Base-by-base conservation (phyloP, 1,140 invertebrate genomes). In the Hyposmocoma kahamanoa region DNA sequence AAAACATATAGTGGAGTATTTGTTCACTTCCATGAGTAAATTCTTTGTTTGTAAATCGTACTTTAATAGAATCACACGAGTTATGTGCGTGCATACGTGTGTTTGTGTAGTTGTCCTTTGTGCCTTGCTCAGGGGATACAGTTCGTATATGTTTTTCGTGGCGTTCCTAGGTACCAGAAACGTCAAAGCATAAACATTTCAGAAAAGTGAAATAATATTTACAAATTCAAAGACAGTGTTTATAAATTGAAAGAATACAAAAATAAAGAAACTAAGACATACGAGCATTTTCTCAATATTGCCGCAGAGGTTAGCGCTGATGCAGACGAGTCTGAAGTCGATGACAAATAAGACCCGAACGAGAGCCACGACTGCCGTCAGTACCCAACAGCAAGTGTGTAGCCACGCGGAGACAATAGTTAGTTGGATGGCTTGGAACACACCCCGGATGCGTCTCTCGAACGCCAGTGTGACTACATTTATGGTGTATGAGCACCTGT, bases 291-390 rank as follows among this genome's bases (percentile, higher is more conserved):
- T 66, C 19, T 83, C 79, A 15, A 78, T 56, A 20, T 82, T 59
- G 17, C 75, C 74, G 5, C 60, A 53, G 3, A 86, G 58, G 18
- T 77, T 57, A 0, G 68, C 77, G 15, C 42, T 73, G 13, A 86
- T 59, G 9, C 68, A 61, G 4, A 87, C 65, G 0, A 87, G 64
- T 39, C 81, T 67, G 59, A 87, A 87, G 60, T 87, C 86, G 1
- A 83, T 72, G 9, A 61, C 73, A 3, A 84, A 52, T 1, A 83
- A 20, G 11, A 83, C 69, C 8, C 86, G 53, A 0, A 57, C 46
- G 8, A 82, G 20, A 0, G 80, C 59, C 10, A 86, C 44, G 8
- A 78, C 9, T 0, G 78, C 66, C 0, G 81, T 76, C 0, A 71
- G 30, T 0, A 83, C 3, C 86, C 86, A 87, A 56, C 82, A 84